Evolutionary conservation across 2,888 invertebrate species (phyloP).

Genomic region (Apamea epomidion): DNA sequence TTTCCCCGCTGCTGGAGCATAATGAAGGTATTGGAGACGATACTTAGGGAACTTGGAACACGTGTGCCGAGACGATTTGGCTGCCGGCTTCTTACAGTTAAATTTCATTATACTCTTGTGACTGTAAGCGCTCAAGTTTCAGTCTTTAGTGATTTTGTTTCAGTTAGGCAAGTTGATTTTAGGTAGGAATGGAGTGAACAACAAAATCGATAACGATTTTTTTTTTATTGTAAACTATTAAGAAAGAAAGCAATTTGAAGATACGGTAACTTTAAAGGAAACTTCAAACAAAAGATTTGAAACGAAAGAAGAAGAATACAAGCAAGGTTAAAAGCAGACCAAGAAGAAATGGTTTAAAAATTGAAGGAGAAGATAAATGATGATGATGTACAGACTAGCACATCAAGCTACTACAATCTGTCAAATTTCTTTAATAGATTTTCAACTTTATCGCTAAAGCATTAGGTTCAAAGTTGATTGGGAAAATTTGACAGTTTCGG

Average conservation of each 20-base stretch:
- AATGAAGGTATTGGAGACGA: slow-evolving; percentile 78
- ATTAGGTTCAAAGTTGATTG: no score
- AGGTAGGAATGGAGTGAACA: background rate
- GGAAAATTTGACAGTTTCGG: no score
- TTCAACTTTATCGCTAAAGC: no score
- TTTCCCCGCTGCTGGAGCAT: slow-evolving; percentile 71
- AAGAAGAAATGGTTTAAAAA: background rate
- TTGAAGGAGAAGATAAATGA: background rate
- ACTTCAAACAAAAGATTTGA: background rate
- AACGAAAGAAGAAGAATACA: background rate
- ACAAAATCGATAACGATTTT: background rate
- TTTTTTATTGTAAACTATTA: background rate
- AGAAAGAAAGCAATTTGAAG: background rate
- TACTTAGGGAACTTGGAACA: slow-evolving; percentile 66
- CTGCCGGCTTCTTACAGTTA: slow-evolving; percentile 37
- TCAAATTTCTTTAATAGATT: no score
- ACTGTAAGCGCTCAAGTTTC: slow-evolving; percentile 44
- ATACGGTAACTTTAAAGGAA: background rate
- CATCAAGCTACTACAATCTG: no score
- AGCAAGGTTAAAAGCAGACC: background rate
- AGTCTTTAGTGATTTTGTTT: slow-evolving; percentile 40
- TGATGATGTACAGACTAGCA: no score
- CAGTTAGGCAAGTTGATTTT: slow-evolving; percentile 19
- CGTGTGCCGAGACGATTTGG: slow-evolving; percentile 66
- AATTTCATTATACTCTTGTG: slow-evolving; percentile 52